These are phyloP conservation scores for Bungarus multicinctus DNA, from an alignment of 2,113 vertebrate genomes.

Conservation along the genomic window DNA sequence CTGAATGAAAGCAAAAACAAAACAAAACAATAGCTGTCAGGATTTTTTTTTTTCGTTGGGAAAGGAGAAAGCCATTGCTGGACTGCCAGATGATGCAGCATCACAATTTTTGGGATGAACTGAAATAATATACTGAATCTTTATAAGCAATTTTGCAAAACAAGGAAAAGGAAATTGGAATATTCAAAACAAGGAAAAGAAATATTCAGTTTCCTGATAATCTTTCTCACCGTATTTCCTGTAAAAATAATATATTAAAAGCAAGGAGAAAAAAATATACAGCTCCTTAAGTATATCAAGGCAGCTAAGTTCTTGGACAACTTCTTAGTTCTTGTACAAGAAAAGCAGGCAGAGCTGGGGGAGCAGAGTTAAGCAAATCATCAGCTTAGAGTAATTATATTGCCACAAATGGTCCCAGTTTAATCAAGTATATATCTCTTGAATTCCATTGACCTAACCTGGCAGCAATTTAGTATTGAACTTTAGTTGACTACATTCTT, in stretches of 20 bases:
- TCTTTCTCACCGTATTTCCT: background rate
- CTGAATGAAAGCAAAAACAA: constrained; percentile 59
- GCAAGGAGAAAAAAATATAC: background rate
- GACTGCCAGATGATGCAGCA: background rate
- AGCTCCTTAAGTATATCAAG: background rate
- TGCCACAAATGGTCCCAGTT: background rate
- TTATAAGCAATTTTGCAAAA: background rate
- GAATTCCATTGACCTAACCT: background rate
- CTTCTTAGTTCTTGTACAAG: background rate
- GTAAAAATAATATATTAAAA: background rate
- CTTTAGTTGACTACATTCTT: background rate
- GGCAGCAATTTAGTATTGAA: background rate
- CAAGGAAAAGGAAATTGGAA: no score
- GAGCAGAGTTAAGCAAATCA: background rate
- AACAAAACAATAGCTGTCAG: background rate
- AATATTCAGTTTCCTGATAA: background rate
- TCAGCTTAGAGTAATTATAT: background rate
- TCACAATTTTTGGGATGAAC: background rate
- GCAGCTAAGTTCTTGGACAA: background rate
- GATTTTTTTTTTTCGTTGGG: background rate
- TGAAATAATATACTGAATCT: background rate
- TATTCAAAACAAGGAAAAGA: background rate
- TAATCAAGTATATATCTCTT: background rate
- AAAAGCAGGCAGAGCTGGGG: background rate
- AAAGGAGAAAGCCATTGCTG: background rate